Conservation (phyloP, 2,797 vertebrate species). For the Hoplostethus atlanticus region DNA sequence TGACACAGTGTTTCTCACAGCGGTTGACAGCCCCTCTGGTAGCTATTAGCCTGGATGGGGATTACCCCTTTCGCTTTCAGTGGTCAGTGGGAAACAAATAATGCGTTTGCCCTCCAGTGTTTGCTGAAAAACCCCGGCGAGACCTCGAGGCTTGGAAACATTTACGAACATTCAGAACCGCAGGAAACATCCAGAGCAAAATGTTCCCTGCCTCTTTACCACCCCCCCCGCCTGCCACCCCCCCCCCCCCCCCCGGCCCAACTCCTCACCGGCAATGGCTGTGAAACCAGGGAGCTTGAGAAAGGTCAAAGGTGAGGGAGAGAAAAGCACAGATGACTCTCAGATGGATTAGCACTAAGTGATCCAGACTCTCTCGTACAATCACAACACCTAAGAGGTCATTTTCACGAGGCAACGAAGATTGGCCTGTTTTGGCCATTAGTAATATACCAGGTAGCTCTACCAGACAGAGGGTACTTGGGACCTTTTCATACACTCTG, state of each 20-base stretch:
- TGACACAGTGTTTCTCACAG: slow-evolving; percentile 54
- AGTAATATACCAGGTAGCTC: slow-evolving; percentile 2
- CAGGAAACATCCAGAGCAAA: slow-evolving; percentile 78
- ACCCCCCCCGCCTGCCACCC: not conserved
- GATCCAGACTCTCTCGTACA: slow-evolving; percentile 75
- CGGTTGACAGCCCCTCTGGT: slow-evolving; percentile 64
- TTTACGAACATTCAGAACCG: slow-evolving; percentile 72
- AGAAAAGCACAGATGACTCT: slow-evolving; percentile 82
- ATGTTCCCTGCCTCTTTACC: slow-evolving; percentile 29
- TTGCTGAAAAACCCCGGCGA: slow-evolving; percentile 62
- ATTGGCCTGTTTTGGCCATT: slow-evolving; percentile 38
- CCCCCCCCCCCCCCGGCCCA: slow-evolving; percentile 22
- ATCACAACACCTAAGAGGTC: slow-evolving; percentile 73
- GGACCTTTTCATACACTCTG: not conserved
- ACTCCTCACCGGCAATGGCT: slow-evolving; percentile 62
- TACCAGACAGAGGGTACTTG: not conserved
- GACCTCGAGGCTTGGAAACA: slow-evolving; percentile 76
- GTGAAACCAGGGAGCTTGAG: slow-evolving; percentile 77
- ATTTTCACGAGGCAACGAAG: slow-evolving; percentile 51
- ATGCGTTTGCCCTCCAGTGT: slow-evolving; percentile 64
- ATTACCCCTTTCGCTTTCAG: slow-evolving; percentile 59
- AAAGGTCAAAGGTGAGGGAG: slow-evolving; percentile 78
- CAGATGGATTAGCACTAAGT: slow-evolving; percentile 81
- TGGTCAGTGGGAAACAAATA: slow-evolving; percentile 74
- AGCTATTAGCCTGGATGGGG: slow-evolving; percentile 66